Conservation (phyloP, 2,888 invertebrate species). For the Cerastoderma edule region DNA sequence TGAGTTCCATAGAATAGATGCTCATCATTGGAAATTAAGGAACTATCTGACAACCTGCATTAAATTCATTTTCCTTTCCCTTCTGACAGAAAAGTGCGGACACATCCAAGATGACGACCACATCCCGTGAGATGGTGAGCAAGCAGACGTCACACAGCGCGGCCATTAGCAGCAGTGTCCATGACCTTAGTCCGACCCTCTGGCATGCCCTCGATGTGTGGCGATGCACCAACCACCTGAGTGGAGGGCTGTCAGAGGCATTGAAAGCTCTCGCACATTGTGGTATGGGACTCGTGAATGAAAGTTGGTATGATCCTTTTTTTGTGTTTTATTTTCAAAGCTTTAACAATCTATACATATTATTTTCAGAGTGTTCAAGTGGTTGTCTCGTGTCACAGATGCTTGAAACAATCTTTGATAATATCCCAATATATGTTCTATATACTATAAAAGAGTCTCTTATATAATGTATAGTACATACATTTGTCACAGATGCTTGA, state of each 20-base stretch:
- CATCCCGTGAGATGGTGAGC: slow-evolving; percentile 40
- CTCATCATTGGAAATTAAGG: too few relatives aligned
- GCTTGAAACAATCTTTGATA: too few relatives aligned
- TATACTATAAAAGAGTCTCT: too few relatives aligned
- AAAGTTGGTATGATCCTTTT: slow-evolving; percentile 80
- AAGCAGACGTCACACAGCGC: slow-evolving; percentile 67
- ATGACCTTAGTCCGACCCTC: slow-evolving; percentile 83
- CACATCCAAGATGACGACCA: slow-evolving; percentile 38
- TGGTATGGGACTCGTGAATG: slow-evolving; percentile 79
- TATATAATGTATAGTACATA: background rate
- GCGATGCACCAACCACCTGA: slow-evolving; percentile 80
- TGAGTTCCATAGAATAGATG: too few relatives aligned
- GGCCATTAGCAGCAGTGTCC: slow-evolving; percentile 81
- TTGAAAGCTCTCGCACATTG: slow-evolving; percentile 79
- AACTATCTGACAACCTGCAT: too few relatives aligned
- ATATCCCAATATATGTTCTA: too few relatives aligned
- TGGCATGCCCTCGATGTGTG: slow-evolving; percentile 84
- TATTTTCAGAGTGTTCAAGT: background rate
- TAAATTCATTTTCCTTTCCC: too few relatives aligned
- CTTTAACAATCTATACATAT: background rate
- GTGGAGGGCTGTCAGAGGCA: slow-evolving; percentile 77
- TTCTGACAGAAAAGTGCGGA: slow-evolving; percentile 50
- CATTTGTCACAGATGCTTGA: too few relatives aligned
- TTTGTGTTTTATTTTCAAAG: background rate
- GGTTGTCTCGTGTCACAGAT: background rate